phyloP scores from a whole-genome alignment of 2,888 invertebrate genomes.

The Dicroscelio sp. region DNA sequence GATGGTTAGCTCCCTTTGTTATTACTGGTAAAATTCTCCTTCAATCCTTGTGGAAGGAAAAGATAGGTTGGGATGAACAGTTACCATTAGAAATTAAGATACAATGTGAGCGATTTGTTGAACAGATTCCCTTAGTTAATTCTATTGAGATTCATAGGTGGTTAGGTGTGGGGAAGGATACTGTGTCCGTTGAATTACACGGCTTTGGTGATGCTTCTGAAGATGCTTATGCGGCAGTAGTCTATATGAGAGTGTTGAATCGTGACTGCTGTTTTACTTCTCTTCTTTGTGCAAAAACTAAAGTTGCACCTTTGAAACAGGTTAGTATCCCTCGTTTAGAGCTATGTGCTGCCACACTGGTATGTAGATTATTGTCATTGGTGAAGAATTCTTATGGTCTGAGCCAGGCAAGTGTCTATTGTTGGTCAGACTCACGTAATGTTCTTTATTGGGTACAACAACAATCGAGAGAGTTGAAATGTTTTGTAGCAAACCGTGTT shows the following conservation, averaged over 20 bases:
- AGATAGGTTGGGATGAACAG: neutral
- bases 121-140: neutral
- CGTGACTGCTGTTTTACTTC: neutral
- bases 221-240: neutral
- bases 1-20: neutral
- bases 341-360: neutral
- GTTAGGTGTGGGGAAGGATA: neutral
- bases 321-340: neutral
- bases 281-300: neutral
- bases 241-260: neutral
- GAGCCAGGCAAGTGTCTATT: neutral
- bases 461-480: neutral
- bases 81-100: neutral
- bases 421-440: neutral
- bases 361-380: neutral
- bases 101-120: neutral
- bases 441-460: neutral
- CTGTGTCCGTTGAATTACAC: neutral
- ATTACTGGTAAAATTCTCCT: neutral
- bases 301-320: neutral
- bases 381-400: neutral
- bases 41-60: neutral
- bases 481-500: neutral
- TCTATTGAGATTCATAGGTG: neutral
- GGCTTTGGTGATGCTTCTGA: neutral